These are phyloP conservation scores for Lemur catta DNA, from an alignment of 2,797 vertebrate genomes.

Conservation along the genomic window DNA sequence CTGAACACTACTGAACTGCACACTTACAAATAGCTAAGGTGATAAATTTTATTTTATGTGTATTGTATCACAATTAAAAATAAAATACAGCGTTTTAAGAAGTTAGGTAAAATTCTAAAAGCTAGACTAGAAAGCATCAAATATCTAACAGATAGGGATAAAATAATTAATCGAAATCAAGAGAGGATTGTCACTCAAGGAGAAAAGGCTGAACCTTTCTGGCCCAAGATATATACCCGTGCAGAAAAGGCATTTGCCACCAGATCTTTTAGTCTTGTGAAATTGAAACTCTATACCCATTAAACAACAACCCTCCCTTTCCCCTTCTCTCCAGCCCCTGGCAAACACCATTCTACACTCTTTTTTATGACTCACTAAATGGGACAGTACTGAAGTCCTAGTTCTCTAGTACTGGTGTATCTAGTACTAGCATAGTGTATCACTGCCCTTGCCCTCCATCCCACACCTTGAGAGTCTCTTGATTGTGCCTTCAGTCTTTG, in stretches of 20 bases:
- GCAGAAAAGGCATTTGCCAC: not conserved
- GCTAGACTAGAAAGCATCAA: not conserved
- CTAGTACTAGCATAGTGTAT: not conserved
- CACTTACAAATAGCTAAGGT: not conserved
- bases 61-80: not conserved
- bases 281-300: not conserved
- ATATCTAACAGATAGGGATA: not conserved
- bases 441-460: no score
- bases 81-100: not conserved
- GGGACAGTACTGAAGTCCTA: not conserved
- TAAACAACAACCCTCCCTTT: not conserved
- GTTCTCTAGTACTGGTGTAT: no score
- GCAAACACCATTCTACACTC: not conserved
- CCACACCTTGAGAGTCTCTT: not conserved
- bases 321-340: rapidly evolving
- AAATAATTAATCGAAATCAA: not conserved
- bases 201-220: not conserved
- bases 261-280: not conserved
- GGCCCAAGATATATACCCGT: not conserved
- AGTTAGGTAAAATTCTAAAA: not conserved
- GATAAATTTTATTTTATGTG: not conserved
- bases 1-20: not conserved
- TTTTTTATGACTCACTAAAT: not conserved
- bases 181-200: not conserved
- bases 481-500: not conserved